Evolutionary conservation across 2,888 invertebrate genomes (phyloP).

Genomic region (Parnassius glacialis): DNA sequence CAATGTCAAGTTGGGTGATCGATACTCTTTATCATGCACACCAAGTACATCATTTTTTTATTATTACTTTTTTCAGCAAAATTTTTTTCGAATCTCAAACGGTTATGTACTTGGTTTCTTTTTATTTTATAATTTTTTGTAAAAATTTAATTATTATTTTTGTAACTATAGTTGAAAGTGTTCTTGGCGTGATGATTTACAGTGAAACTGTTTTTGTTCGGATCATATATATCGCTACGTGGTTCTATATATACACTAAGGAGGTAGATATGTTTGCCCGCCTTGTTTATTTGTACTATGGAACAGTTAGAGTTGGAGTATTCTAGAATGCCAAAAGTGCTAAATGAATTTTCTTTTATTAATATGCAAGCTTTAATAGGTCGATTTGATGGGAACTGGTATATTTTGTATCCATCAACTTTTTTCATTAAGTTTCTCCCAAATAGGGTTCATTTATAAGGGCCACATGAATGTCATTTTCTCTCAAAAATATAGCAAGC

Average conservation of each 20-base stretch:
- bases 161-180: no score
- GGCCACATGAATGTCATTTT: neutral
- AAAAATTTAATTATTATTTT: no score
- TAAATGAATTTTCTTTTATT: no score
- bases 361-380: neutral
- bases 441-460: neutral
- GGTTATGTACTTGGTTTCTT: no score
- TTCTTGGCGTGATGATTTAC: no score
- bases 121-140: no score
- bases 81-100: no score
- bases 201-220: no score
- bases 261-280: neutral
- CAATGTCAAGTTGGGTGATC: no score
- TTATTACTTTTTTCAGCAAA: no score
- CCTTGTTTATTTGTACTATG: neutral
- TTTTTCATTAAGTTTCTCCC: neutral
- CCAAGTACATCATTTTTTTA: no score
- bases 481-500: neutral
- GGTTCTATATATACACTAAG: conserved; percentile 4
- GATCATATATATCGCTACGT: neutral
- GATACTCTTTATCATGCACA: no score
- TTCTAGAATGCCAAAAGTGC: neutral
- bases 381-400: neutral
- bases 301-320: neutral
- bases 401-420: neutral